These are phyloP conservation scores for Cephus rjabovi DNA, from an alignment of 2,888 invertebrate species.

Conservation along the genomic window DNA sequence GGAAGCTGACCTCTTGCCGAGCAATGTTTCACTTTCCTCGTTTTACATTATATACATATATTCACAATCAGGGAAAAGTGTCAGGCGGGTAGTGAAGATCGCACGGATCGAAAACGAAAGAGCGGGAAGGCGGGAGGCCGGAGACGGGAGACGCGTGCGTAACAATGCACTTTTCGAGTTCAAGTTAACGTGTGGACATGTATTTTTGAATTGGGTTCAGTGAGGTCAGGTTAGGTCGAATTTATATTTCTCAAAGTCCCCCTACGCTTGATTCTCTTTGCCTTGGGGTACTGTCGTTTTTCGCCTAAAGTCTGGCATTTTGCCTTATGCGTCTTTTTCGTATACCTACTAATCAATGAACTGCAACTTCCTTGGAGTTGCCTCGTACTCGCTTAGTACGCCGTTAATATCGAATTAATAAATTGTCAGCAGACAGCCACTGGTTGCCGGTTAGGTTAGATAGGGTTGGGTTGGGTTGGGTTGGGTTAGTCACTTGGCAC, in stretches of 20 bases:
- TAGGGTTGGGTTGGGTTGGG: not conserved
- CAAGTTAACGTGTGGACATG: no score
- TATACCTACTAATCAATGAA: no score
- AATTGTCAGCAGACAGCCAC: not conserved
- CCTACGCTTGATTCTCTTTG: not conserved
- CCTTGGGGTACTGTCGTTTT: no score
- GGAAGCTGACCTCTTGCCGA: slow-evolving; percentile 22
- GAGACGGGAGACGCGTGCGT: not conserved
- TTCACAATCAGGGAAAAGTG: not conserved
- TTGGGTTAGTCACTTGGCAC: slow-evolving; percentile 13
- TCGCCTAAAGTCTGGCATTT: no score
- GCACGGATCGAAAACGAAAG: not conserved
- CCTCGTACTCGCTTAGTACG: no score
- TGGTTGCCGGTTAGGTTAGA: not conserved
- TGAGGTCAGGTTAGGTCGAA: no score
- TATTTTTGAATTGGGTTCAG: no score
- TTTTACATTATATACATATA: no score
- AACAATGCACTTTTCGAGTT: no score
- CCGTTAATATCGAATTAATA: slow-evolving; percentile 1
- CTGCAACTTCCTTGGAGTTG: no score
- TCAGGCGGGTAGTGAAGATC: not conserved
- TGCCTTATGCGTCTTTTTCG: no score
- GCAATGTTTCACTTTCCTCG: no score
- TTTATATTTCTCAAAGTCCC: not conserved
- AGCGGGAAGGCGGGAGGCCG: not conserved